Evolutionary conservation across 64 coral and sea anemone species (phyloP).

Genomic region (Montipora foliosa): DNA sequence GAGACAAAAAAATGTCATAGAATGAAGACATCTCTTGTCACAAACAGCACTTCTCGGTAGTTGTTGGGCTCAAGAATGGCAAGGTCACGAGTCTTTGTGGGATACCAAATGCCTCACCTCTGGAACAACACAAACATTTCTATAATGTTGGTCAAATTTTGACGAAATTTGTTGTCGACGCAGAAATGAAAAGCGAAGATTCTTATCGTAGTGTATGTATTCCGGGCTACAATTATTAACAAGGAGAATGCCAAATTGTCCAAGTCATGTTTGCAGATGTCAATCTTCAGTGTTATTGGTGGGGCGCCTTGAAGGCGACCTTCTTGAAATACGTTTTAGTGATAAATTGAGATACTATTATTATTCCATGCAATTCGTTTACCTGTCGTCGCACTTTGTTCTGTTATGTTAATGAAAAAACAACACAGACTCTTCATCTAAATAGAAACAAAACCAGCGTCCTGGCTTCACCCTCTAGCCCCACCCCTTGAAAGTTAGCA

Average conservation of each 20-base stretch:
- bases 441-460: background rate
- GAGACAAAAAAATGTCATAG: background rate
- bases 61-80: background rate
- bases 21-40: background rate
- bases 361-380: slow-evolving; percentile 50
- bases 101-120: background rate
- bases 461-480: background rate
- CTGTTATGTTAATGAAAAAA: background rate
- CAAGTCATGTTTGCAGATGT: slow-evolving; percentile 29
- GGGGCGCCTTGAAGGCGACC: slow-evolving; percentile 24
- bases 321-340: slow-evolving; percentile 34
- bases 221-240: slow-evolving; percentile 20
- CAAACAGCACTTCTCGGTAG: background rate
- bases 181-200: slow-evolving; percentile 41
- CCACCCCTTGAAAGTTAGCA: background rate
- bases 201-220: background rate
- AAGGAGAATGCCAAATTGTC: slow-evolving; percentile 18
- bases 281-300: slow-evolving; percentile 22
- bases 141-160: background rate
- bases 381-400: slow-evolving; percentile 22
- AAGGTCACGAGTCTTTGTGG: slow-evolving; percentile 23
- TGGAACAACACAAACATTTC: background rate
- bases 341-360: slow-evolving; percentile 50
- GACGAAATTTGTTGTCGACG: background rate
- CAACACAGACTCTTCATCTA: background rate